Evolutionary conservation across 2,113 vertebrate genomes (phyloP), one percentile per base, ranked within the genome.

Genomic region (Prionailurus viverrinus): DNA sequence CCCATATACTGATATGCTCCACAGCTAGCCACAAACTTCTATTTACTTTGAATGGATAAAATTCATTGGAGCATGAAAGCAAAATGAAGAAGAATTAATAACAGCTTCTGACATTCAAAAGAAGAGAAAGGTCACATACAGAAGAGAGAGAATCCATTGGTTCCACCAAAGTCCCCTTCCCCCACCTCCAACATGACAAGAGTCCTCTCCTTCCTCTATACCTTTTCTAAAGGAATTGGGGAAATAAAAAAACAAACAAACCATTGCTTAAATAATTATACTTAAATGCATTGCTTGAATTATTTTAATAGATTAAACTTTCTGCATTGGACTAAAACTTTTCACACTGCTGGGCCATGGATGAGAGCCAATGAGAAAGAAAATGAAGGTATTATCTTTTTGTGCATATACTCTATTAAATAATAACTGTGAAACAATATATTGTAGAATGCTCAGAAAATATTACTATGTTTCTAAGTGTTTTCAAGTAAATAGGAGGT

Each of bases 261-360:
- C 21, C 51, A 21, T 65, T 79, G 29, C 5, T 71, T 63, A 84
- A 63, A 89, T 83, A 13, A 71, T 65, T 93, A 45, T 45, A 80
- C 2, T 5, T 65, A 53, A 92, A 81, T 39, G 23, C 68, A 61
- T 66, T 13, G 6, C 5, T 41, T 36, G 8, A 61, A 41, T 83
- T 83, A 79, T 48, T 95, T 87, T 84, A 88, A 94, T 73, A 8
- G 27, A 71, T 41, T 84, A 84, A 80, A 23, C 11, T 58, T 95
- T 63, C 16, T 29, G 7, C 25, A 3, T 55, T 78, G 23, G 7
- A 79, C 25, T 89, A 61, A 85, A 81, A 13, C 4, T 65, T 84
- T 85, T 90, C 31, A 27, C 27, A 51, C 39, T 68, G 3, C 2
- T 7, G 23, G 88, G 31, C 1, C 13, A 51, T 41, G 18, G 9